These are phyloP conservation scores for Avahi laniger DNA, from an alignment of 2,797 vertebrate species.

Conservation along the genomic window DNA sequence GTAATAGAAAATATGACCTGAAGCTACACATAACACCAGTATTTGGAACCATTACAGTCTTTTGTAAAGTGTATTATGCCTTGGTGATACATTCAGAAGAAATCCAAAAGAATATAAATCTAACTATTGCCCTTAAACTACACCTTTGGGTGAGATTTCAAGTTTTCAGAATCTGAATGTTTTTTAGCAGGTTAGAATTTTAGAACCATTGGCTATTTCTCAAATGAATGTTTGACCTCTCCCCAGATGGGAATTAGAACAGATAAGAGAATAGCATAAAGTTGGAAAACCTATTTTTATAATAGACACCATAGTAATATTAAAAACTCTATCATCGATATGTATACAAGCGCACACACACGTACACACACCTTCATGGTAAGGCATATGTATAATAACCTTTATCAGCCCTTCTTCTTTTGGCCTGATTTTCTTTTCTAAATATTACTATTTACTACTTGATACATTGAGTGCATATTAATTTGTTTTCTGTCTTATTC, in stretches of 20 bases:
- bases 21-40: conserved; percentile 70
- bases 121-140: conserved; percentile 66
- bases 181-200: conserved; percentile 72
- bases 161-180: conserved; percentile 58
- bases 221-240: conserved; percentile 71
- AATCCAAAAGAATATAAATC: conserved; percentile 71
- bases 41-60: conserved; percentile 67
- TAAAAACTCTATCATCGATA: not conserved
- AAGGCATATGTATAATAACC: not conserved
- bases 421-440: not conserved
- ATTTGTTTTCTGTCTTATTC: not conserved
- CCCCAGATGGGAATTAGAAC: not conserved
- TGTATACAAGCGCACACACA: not conserved
- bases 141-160: conserved; percentile 69
- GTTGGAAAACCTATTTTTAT: conserved; percentile 40
- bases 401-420: not conserved
- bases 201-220: conserved; percentile 56
- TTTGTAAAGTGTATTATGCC: conserved; percentile 74
- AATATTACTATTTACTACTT: not conserved
- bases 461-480: not conserved
- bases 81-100: conserved; percentile 71
- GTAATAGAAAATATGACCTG: conserved; percentile 77
- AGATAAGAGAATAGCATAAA: conserved; percentile 17
- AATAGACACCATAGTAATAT: not conserved
- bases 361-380: not conserved